Conservation (phyloP, 35 echinoderm and acorn worm species). For the Stichopus chloronotus region DNA sequence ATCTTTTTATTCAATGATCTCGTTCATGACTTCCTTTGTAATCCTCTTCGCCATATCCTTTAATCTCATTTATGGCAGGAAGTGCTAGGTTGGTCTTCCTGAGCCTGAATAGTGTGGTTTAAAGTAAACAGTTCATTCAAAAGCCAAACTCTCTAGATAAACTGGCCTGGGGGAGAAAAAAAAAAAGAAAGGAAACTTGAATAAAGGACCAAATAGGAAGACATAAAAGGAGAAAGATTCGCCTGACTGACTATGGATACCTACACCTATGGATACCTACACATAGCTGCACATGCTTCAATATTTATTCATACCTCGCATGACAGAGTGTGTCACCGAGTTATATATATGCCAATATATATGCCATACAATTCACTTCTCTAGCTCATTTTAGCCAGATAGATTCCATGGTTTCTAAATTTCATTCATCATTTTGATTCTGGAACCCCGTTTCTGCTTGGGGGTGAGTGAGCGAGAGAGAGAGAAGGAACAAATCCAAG, state of each 20-base stretch:
- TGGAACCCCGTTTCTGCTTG: not conserved
- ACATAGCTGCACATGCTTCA: not conserved
- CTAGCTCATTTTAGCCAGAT: too few species aligned
- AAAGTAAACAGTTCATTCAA: not conserved
- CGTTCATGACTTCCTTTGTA: not conserved
- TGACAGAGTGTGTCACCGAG: not conserved
- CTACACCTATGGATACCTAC: not conserved
- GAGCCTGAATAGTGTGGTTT: not conserved
- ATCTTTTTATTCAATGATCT: not conserved
- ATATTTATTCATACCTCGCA: not conserved
- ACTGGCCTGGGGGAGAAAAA: not conserved
- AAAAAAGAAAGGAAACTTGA: not conserved
- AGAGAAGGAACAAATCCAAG: not conserved
- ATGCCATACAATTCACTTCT: too few species aligned
- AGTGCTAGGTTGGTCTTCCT: not conserved
- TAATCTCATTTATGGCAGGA: not conserved
- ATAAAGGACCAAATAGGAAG: too few species aligned
- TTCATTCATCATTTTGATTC: not conserved
- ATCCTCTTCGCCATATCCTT: not conserved
- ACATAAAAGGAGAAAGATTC: too few species aligned
- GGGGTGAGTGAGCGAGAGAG: not conserved
- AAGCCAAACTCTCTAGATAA: not conserved
- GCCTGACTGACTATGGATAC: not conserved
- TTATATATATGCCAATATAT: too few species aligned
- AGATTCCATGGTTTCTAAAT: too few species aligned